A percentile compares a stretch with the other conserved stretches of the same genome.
phyloP scores from a whole-genome alignment of 2,113 vertebrate genomes.

The Clinocottus analis region DNA sequence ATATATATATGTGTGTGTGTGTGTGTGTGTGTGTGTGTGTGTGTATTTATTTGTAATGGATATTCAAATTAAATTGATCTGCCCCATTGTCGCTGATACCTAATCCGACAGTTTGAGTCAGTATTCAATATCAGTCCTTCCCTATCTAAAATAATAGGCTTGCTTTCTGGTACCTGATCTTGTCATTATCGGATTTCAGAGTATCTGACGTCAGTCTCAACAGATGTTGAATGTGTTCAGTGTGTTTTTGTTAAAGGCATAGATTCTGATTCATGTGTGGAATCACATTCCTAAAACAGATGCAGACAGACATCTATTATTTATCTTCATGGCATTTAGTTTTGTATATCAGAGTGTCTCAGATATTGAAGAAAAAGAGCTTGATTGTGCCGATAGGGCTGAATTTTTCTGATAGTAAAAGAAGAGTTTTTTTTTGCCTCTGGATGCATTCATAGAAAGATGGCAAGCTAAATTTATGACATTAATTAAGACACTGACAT shows the following conservation, averaged over 20 bases:
- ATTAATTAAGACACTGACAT: slow-evolving; percentile 38
- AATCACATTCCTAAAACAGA: slow-evolving; percentile 18
- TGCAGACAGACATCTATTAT: slow-evolving; percentile 11
- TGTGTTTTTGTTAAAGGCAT: slow-evolving; percentile 2
- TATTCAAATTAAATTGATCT: background rate
- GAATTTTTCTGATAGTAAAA: slow-evolving; percentile 6
- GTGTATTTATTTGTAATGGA: no score
- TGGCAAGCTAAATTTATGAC: slow-evolving; percentile 15
- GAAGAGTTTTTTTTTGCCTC: background rate
- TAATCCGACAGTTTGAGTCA: background rate
- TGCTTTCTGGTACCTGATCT: slow-evolving; percentile 12
- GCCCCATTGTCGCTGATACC: background rate
- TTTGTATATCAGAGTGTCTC: slow-evolving; percentile 23
- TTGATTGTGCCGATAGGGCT: background rate
- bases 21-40: no score
- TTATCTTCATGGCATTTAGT: slow-evolving; percentile 38
- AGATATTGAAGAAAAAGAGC: background rate
- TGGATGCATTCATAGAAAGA: slow-evolving; percentile 5
- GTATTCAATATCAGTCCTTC: background rate
- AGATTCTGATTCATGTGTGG: background rate
- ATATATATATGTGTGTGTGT: no score
- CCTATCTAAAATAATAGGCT: slow-evolving; percentile 8
- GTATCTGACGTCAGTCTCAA: background rate
- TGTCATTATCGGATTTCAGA: slow-evolving; percentile 13
- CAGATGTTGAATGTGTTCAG: slow-evolving; percentile 2